These are phyloP conservation scores for Subanguina moxae DNA, from an alignment of 1,140 invertebrate species.

Conservation along the genomic window DNA sequence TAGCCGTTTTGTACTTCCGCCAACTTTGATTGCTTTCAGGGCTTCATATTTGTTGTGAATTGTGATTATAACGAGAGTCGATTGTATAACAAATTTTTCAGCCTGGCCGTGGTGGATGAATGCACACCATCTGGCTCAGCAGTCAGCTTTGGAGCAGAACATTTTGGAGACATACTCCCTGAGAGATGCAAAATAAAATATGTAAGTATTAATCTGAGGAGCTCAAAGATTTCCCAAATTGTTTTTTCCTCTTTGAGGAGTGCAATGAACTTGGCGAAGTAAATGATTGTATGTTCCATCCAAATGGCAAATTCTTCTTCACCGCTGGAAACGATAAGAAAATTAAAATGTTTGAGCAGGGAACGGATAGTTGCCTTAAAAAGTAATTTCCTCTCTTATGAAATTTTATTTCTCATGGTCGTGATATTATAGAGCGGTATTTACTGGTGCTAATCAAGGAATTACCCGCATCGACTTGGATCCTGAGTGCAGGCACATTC, in stretches of 20 bases:
- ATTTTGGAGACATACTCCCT: constrained; percentile 32
- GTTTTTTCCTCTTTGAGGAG: constrained; percentile 33
- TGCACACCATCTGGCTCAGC: not conserved
- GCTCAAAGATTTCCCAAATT: not conserved
- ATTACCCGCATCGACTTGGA: constrained; percentile 43
- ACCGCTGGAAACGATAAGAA: constrained; percentile 43
- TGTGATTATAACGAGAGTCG: too few species aligned
- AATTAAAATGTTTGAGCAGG: constrained; percentile 35
- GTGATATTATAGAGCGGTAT: constrained; percentile 13
- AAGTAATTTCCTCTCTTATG: not conserved
- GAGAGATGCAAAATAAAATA: constrained; percentile 37
- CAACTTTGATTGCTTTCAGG: too few species aligned
- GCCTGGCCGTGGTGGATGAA: constrained; percentile 19
- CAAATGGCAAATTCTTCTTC: constrained; percentile 40
- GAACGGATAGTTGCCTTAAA: constrained; percentile 26
- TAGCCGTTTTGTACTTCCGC: too few species aligned
- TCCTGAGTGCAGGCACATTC: constrained; percentile 21
- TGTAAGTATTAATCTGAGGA: constrained; percentile 16
- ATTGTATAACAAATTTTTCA: constrained; percentile 30
- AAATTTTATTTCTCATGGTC: too few species aligned
- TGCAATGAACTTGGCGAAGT: constrained; percentile 45
- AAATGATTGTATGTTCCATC: constrained; percentile 39
- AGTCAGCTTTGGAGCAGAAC: constrained; percentile 21
- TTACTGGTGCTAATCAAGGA: constrained; percentile 36
- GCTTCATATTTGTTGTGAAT: too few species aligned